Conservation (phyloP, 1,140 invertebrate species). For the Phymorhynchus buccinoides region DNA sequence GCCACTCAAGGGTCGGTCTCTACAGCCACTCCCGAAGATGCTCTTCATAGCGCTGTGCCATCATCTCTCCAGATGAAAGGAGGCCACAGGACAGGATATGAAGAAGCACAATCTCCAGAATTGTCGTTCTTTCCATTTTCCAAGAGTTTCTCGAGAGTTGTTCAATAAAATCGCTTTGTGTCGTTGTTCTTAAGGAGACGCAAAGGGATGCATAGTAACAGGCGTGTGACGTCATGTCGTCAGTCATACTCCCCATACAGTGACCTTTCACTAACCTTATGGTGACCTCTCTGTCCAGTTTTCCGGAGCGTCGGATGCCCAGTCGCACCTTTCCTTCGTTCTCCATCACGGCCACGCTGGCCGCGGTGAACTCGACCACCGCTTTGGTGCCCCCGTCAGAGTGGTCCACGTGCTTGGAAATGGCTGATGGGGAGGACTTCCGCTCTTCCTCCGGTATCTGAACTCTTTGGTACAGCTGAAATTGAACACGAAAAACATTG, state of each 20-base stretch:
- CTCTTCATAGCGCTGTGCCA: too few relatives aligned
- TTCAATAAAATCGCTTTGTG: too few relatives aligned
- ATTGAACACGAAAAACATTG: background rate
- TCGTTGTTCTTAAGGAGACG: too few relatives aligned
- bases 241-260: background rate
- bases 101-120: too few relatives aligned
- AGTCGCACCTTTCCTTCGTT: conserved; percentile 78
- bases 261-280: conserved; percentile 75
- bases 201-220: too few relatives aligned
- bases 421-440: background rate
- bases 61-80: too few relatives aligned
- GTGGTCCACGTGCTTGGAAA: conserved; percentile 55
- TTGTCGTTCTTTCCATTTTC: too few relatives aligned
- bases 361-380: conserved; percentile 79
- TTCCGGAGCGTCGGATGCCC: conserved; percentile 77
- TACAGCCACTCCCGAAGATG: too few relatives aligned
- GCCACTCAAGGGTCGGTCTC: too few relatives aligned
- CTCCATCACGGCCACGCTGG: conserved; percentile 78
- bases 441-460: conserved; percentile 55
- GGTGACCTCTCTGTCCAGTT: conserved; percentile 73
- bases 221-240: too few relatives aligned
- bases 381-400: conserved; percentile 71
- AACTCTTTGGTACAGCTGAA: conserved; percentile 59
- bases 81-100: too few relatives aligned
- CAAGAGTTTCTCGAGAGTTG: too few relatives aligned